Percentiles rank a stretch among this genome's conserved stretches.
phyloP scores from a whole-genome alignment of 2,797 vertebrate genomes.

The Periophthalmus magnuspinnatus region DNA sequence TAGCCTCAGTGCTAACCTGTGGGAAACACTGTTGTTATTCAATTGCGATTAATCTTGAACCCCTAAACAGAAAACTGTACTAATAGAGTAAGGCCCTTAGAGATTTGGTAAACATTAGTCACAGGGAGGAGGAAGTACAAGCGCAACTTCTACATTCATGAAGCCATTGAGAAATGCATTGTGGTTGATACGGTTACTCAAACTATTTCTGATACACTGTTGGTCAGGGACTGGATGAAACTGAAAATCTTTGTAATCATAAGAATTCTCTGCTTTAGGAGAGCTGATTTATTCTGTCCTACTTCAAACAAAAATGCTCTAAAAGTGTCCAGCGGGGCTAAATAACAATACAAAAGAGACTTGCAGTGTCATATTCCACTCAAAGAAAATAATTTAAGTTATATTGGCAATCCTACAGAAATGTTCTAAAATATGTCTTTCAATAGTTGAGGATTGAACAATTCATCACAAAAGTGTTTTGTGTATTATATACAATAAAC shows the following conservation, averaged over 20 bases:
- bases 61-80: background rate
- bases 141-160: conserved; percentile 27
- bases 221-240: background rate
- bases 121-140: conserved; percentile 35
- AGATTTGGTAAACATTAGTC: conserved; percentile 1
- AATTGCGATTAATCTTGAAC: background rate
- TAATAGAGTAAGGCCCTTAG: too few species aligned
- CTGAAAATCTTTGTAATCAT: too few species aligned
- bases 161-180: conserved; percentile 33
- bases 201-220: background rate
- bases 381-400: too few species aligned
- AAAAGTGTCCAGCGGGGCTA: too few species aligned
- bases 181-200: conserved; percentile 7
- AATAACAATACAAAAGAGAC: too few species aligned
- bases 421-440: too few species aligned
- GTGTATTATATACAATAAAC: too few species aligned
- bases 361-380: too few species aligned
- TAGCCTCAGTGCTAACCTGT: too few species aligned
- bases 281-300: conserved; percentile 41
- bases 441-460: too few species aligned
- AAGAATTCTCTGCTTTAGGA: conserved; percentile 11
- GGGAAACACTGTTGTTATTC: background rate
- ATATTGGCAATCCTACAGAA: too few species aligned
- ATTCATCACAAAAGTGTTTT: too few species aligned
- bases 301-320: conserved; percentile 54